Conservation (phyloP, 2,113 vertebrate genomes). For the Centropristis striata region DNA sequence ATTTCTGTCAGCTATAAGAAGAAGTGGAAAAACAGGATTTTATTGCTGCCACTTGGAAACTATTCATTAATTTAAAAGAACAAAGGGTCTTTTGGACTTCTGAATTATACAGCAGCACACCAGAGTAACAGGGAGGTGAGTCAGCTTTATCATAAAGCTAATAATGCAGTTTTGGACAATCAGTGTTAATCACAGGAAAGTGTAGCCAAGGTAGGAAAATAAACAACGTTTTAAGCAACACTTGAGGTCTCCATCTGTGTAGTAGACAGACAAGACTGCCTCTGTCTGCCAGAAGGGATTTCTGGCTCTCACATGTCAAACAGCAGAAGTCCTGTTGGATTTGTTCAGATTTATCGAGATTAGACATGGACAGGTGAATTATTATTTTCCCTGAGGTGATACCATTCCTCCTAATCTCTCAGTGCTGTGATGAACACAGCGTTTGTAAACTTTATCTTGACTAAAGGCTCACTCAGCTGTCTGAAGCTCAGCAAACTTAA, state of each 20-base stretch:
- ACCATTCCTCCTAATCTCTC: constrained; percentile 1
- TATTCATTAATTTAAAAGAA: neutral
- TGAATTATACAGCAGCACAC: neutral
- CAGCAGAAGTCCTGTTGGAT: neutral
- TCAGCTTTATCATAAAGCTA: neutral
- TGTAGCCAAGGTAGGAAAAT: neutral
- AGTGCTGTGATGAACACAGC: neutral
- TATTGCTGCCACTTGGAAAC: neutral
- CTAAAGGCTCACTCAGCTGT: neutral
- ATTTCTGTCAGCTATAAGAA: neutral
- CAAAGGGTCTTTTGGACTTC: no score
- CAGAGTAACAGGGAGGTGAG: neutral
- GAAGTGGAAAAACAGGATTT: neutral
- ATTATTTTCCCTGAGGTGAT: constrained; percentile 1
- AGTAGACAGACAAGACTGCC: neutral
- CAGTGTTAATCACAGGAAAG: neutral
- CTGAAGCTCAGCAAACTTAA: constrained; percentile 12
- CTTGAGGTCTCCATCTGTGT: neutral
- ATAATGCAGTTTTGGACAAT: neutral
- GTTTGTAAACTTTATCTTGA: neutral
- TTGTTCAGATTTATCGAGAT: constrained; percentile 3
- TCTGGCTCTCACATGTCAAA: neutral
- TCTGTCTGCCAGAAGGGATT: neutral
- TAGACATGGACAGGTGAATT: neutral
- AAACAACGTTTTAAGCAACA: neutral